Evolutionary conservation across 2,113 vertebrate species (phyloP).

Genomic region (Apteryx owenii): DNA sequence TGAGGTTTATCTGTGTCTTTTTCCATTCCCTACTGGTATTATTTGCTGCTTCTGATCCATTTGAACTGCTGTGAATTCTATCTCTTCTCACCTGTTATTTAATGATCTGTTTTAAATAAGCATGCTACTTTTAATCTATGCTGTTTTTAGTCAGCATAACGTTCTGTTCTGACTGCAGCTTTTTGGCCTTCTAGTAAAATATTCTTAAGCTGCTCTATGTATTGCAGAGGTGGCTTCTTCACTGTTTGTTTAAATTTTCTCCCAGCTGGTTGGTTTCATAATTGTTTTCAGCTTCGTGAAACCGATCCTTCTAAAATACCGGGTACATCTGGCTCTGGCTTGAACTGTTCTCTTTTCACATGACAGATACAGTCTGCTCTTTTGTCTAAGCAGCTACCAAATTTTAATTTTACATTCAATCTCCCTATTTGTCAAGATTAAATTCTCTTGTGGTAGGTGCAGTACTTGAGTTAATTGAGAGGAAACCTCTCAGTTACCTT

Average conservation of each 20-base stretch:
- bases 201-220: neutral
- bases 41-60: neutral
- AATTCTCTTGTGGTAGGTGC: neutral
- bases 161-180: neutral
- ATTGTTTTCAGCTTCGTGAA: neutral
- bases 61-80: neutral
- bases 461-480: neutral
- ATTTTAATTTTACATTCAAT: neutral
- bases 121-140: neutral
- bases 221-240: neutral
- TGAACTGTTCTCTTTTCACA: neutral
- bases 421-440: neutral
- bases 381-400: neutral
- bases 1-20: neutral
- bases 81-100: neutral
- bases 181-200: neutral
- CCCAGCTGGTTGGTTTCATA: neutral
- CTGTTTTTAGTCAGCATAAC: neutral
- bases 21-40: neutral
- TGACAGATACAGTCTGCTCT: neutral
- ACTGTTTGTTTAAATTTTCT: neutral
- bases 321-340: rapidly evolving
- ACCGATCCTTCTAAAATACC: neutral
- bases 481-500: neutral
- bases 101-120: neutral